Evolutionary conservation across 2,797 vertebrate genomes (phyloP), one percentile per base, ranked within the genome.

Genomic region (Lutjanus campechanus): DNA sequence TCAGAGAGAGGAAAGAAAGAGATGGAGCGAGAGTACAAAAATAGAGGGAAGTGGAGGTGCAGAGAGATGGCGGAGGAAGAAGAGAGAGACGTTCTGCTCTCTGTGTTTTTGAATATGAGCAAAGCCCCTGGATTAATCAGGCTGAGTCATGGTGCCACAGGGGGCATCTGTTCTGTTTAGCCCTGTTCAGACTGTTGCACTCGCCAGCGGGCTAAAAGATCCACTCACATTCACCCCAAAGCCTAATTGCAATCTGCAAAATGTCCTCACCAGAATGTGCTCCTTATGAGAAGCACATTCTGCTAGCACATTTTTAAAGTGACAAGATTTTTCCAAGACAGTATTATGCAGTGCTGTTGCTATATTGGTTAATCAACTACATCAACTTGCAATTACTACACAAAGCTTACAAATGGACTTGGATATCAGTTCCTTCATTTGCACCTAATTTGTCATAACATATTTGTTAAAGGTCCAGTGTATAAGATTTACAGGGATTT

Each of bases 71-170:
- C 9, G 47, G 41, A 60, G 51, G 5, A 67, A 71, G 40, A 80
- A 40, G n/a, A 61, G 59, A 73, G 36, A 73, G 47, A 19, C 1
- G 40, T 77, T 79, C 50, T 51, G 19, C 63, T 67, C 61, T 75
- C 51, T 77, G 25, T 81, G 69, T 78, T 76, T 81, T 73, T 83
- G 67, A 87, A 84, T 84, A 65, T 73, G 77, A 89, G 61, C 73
- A 85, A 86, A 89, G 73, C 53, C 54, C 44, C 66, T 53, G 68
- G 83, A 89, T 89, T 90, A 91, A 88, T 90, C 79, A 83, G 82
- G 67, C 69, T 72, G 70, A 87, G 72, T 87, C 77, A 82, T 49
- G 62, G 56, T 76, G 86, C 77, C 85, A 87, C 66, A 73, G 51
- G 69, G 76, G 76, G 67, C 82, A 81, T 85, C 82, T 88, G 78